Base-by-base conservation (phyloP, 1,140 invertebrate species). In the Ylistrum balloti region DNA sequence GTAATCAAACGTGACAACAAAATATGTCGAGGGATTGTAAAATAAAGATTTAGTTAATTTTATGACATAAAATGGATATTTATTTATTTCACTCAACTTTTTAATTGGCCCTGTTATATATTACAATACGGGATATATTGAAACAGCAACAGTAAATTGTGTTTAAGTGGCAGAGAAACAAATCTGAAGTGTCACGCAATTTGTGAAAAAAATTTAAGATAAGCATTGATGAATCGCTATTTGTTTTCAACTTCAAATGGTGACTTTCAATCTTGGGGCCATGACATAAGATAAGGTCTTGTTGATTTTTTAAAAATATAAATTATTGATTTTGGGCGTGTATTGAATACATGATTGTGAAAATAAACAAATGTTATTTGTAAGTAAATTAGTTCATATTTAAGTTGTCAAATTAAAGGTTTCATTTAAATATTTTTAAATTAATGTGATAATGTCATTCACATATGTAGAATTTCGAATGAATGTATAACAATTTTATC, bases 281-380 rank as follows among this genome's bases (percentile, higher is more conserved):
- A 28, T 74, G 56, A 74, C 22, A 74, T 28, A 74, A 74, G 56
- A 74, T 74, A 28, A 74, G 1, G 17, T 5, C 1, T 28, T 74
- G 56, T n/a, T 17, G 56, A 28, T 9, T 28, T 74, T 74, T 74
- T 74, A 5, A n/a, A n/a, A n/a, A n/a, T 74, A 74, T 74, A 74
- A 74, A 28, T n/a, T 28, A 74, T 74, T 74, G 56, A 74, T 74
- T 74, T 74, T n/a, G 56, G 56, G 56, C 56, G 56, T 74, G 56
- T 74, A 28, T 74, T 22, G 5, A n/a, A 74, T 74, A 74, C 56
- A 28, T 74, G n/a, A 28, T 28, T n/a, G 56, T 74, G n/a, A 28
- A 74, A n/a, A 74, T 74, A 74, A 74, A 74, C n/a, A 74, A 5
- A n/a, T 28, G n/a, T 74, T 9, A 74, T 48, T 17, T 28, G 56